Percentiles rank a stretch among this genome's conserved stretches.
These are phyloP conservation scores for Homalodisca vitripennis DNA, from an alignment of 1,140 invertebrate genomes.

Conservation along the genomic window DNA sequence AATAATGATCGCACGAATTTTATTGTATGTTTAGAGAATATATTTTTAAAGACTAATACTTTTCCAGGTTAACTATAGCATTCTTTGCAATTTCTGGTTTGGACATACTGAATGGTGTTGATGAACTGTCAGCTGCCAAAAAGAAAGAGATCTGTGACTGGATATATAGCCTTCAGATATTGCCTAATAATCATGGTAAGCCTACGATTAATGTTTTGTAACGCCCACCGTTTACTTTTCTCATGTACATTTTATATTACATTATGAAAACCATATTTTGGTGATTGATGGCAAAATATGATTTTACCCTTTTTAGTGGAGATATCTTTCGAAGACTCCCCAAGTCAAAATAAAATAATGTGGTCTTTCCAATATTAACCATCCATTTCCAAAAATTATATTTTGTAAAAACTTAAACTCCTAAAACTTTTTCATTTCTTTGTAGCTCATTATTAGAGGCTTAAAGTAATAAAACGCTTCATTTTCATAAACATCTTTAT, in stretches of 20 bases:
- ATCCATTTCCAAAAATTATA: too few species aligned
- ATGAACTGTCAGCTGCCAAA: conserved; percentile 60
- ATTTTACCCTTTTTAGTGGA: conserved; percentile 34
- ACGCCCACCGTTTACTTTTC: conserved; percentile 32
- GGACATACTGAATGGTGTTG: conserved; percentile 76
- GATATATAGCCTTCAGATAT: conserved; percentile 85
- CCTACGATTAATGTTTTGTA: conserved; percentile 49
- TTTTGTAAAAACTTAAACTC: too few species aligned
- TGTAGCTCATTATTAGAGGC: too few species aligned
- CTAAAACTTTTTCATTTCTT: too few species aligned
- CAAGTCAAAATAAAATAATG: too few species aligned
- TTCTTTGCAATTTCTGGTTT: conserved; percentile 89
- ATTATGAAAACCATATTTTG: conserved; percentile 12
- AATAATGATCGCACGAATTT: too few species aligned
- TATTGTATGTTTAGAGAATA: too few species aligned
- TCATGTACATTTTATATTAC: neutral
- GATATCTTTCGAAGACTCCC: conserved; percentile 4
- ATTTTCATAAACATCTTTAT: too few species aligned
- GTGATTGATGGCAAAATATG: neutral
- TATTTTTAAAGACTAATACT: too few species aligned
- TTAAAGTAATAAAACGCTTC: too few species aligned
- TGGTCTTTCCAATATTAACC: too few species aligned
- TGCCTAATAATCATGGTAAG: conserved; percentile 50
- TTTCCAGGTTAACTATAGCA: conserved; percentile 75
- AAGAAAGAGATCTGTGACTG: conserved; percentile 79